These are phyloP conservation scores for Microtus obscurus DNA, from an alignment of 2,797 vertebrate genomes.

Conservation along the genomic window DNA sequence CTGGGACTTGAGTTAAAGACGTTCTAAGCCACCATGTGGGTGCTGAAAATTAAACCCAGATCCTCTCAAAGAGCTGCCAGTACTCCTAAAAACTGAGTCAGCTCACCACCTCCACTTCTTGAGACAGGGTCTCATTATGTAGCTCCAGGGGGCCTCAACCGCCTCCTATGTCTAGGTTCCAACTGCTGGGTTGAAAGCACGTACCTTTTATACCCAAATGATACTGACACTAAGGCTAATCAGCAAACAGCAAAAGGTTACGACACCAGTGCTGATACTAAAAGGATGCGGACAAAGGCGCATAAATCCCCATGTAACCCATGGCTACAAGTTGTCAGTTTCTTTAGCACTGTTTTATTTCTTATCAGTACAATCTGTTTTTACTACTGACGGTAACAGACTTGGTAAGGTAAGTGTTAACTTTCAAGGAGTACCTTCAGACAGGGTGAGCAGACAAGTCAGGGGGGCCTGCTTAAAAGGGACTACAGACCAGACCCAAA, in stretches of 20 bases:
- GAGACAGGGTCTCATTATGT: not conserved
- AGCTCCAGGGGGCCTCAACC: not conserved
- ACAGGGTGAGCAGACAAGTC: not conserved
- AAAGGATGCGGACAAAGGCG: not conserved
- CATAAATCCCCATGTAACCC: not conserved
- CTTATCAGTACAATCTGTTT: not conserved
- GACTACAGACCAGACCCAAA: not conserved
- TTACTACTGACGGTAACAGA: not conserved
- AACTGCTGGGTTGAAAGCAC: not conserved
- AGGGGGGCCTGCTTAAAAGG: too few relatives aligned
- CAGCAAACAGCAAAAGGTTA: not conserved
- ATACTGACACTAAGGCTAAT: not conserved
- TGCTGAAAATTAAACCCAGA: not conserved
- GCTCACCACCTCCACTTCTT: not conserved
- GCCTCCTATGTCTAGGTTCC: not conserved
- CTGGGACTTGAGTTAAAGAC: not conserved
- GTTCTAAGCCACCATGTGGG: not conserved
- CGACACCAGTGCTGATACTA: not conserved
- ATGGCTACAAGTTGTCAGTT: not conserved
- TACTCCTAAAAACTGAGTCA: not conserved
- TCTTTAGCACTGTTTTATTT: not conserved
- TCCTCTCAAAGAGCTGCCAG: not conserved
- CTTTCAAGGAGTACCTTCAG: not conserved
- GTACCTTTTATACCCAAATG: not conserved
- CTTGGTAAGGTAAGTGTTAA: not conserved